phyloP scores from a whole-genome alignment of 2,113 vertebrate species.

The Etheostoma spectabile region DNA sequence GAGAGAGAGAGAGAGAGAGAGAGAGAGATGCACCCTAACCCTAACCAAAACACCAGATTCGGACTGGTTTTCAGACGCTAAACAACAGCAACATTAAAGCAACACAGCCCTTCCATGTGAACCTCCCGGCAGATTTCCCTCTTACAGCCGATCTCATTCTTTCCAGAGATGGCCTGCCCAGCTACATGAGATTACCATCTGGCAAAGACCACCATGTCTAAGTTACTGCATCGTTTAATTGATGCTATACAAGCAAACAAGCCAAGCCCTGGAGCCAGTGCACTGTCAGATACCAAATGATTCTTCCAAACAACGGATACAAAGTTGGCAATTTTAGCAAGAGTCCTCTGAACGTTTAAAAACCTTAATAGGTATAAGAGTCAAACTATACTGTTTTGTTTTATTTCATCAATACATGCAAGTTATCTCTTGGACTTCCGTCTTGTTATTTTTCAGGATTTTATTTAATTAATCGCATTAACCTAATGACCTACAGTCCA shows the following conservation, averaged over 20 bases:
- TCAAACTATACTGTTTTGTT: conserved; percentile 23
- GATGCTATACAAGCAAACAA: conserved; percentile 59
- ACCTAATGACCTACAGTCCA: not conserved
- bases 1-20: too few relatives aligned
- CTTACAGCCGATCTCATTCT: conserved; percentile 37
- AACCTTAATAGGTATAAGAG: conserved; percentile 21
- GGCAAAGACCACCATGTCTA: conserved; percentile 56
- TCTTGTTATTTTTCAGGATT: conserved; percentile 2
- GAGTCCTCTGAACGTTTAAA: conserved; percentile 3
- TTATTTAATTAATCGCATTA: conserved; percentile 1
- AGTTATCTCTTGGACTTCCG: not conserved
- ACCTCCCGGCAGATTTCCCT: conserved; percentile 38
- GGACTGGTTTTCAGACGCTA: not conserved
- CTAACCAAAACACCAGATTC: too few relatives aligned
- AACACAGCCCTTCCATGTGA: conserved; percentile 35
- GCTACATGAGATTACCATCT: conserved; percentile 62
- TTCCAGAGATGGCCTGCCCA: conserved; percentile 34
- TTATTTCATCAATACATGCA: not conserved
- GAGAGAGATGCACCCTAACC: too few relatives aligned
- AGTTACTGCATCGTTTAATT: conserved; percentile 60
- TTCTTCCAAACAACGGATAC: conserved; percentile 26
- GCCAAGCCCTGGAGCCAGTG: conserved; percentile 35
- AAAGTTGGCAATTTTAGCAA: conserved; percentile 17
- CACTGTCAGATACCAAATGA: conserved; percentile 40
- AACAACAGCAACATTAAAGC: conserved; percentile 37